These are phyloP conservation scores for Mirounga angustirostris DNA, from an alignment of 2,113 vertebrate species.

Conservation along the genomic window DNA sequence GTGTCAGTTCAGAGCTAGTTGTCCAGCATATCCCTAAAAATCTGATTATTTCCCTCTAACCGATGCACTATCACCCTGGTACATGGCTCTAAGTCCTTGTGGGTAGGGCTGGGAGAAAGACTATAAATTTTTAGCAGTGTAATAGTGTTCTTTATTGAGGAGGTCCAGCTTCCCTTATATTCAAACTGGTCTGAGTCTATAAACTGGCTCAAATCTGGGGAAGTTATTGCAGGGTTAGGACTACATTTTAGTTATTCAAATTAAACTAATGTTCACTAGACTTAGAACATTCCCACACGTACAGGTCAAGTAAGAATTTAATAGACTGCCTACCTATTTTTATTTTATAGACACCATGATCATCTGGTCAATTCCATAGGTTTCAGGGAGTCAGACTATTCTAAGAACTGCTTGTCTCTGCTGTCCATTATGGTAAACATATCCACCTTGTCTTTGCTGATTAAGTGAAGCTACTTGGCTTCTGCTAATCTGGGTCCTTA, in stretches of 20 bases:
- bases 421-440: not conserved
- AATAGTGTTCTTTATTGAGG: not conserved
- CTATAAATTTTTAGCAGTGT: not conserved
- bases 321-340: not conserved
- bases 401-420: not conserved
- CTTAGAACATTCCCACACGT: not conserved
- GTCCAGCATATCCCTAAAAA: rapidly evolving
- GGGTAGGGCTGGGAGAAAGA: not conserved
- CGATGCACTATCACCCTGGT: not conserved
- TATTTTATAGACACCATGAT: not conserved
- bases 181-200: not conserved
- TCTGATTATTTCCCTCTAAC: not conserved
- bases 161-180: not conserved
- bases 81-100: not conserved
- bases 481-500: not conserved
- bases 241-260: not conserved
- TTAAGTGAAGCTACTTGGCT: not conserved
- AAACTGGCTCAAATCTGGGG: not conserved
- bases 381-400: not conserved
- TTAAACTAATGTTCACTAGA: not conserved
- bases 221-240: not conserved
- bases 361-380: not conserved
- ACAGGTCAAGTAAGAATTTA: not conserved
- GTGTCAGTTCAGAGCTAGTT: not conserved
- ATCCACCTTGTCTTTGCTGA: not conserved